A percentile compares a stretch with the other conserved stretches of the same genome.
phyloP scores from a whole-genome alignment of 2,797 vertebrate genomes.

The Crenuchus spilurus region DNA sequence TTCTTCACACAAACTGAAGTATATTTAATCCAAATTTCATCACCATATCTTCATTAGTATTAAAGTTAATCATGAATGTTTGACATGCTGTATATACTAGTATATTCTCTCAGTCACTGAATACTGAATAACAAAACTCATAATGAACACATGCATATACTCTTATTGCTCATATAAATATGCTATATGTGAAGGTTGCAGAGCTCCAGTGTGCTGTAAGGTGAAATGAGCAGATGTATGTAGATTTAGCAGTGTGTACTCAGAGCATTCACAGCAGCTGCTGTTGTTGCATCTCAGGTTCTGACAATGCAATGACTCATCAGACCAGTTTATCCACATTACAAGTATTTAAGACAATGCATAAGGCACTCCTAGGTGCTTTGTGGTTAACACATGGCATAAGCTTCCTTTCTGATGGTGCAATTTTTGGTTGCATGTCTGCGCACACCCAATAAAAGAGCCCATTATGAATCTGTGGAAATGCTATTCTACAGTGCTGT shows the following conservation, averaged over 20 bases:
- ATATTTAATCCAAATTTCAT: too few relatives aligned
- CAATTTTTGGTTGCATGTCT: too few relatives aligned
- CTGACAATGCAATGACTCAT: slow-evolving; percentile 8
- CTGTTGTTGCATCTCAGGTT: not conserved
- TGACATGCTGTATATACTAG: too few relatives aligned
- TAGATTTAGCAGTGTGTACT: slow-evolving; percentile 15
- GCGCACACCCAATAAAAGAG: too few relatives aligned
- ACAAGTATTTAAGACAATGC: not conserved
- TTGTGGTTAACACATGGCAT: not conserved
- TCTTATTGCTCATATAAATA: not conserved
- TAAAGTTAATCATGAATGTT: too few relatives aligned
- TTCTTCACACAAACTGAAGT: too few relatives aligned
- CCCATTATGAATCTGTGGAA: too few relatives aligned
- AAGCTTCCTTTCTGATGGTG: not conserved
- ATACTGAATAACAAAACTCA: not conserved
- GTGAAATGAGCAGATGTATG: not conserved
- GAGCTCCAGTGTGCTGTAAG: not conserved
- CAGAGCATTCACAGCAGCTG: not conserved
- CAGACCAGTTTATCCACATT: slow-evolving; percentile 5
- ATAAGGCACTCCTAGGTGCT: not conserved
- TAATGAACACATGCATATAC: not conserved
- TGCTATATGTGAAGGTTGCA: not conserved
- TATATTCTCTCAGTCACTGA: not conserved
- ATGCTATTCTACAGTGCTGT: too few relatives aligned
- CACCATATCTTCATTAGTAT: too few relatives aligned